Base-by-base conservation (phyloP, 2,888 invertebrate genomes). In the Oligia latruncula region DNA sequence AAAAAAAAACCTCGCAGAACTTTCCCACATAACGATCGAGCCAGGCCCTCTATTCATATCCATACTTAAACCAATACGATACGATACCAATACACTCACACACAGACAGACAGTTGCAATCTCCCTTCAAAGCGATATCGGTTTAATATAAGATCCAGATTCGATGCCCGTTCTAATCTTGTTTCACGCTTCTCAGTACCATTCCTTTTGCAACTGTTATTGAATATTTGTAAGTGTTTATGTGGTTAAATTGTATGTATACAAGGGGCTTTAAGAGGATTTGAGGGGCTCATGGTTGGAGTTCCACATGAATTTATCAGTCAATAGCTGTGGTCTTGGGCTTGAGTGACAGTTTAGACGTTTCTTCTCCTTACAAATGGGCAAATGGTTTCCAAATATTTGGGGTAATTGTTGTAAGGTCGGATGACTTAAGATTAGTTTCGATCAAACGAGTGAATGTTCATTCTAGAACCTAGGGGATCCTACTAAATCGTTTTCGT, bases 91-190 rank as follows among this genome's bases (percentile, higher is more conserved):
- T 40, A 80, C 77, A 49, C 15, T 13, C 23, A 65, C 71, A 35
- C 0, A 85, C 62, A 20, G 5, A 55, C 62, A 81, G 66, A 78
- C 89, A 88, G 89, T 88, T 90, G 91, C 92, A 93, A 92, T 92
- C 90, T 90, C 89, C 90, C 90, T 92, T 92, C 92, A 92, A 92
- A 91, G 90, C 88, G 88, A 89, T 93, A 93, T 93, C 91, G 92
- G 92, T 93, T 92, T 92, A 92, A 93, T 93, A 92, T 89, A 80
- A 87, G 86, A 88, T 85, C 88, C 87, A 86, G 88, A 90, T 90
- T 89, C 88, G 87, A 91, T 91, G 91, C 89, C 80, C 86, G 80
- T 74, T 80, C 85, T 91, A 91, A 91, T 91, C 90, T 88, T 80
- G 87, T 91, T 90, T 90, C 87, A 89, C 88, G 87, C 78, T 77